These are phyloP conservation scores for Papilio xuthus DNA, from an alignment of 1,140 invertebrate species.

Conservation along the genomic window DNA sequence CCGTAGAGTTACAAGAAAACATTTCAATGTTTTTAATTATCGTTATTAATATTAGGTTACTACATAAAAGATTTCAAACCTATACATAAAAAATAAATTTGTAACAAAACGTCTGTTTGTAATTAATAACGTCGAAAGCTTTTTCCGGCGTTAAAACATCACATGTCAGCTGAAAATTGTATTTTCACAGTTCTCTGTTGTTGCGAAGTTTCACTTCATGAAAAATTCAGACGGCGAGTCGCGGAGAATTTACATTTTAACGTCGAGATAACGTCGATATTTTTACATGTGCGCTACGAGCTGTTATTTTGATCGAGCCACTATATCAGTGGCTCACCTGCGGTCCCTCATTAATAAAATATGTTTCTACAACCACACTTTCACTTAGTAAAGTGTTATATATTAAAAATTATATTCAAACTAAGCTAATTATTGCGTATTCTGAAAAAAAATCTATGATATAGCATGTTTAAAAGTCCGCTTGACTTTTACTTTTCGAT, in stretches of 20 bases:
- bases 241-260: slow-evolving; percentile 22
- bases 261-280: slow-evolving; percentile 26
- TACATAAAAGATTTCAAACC: too few relatives aligned
- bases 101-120: background rate
- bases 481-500: too few relatives aligned
- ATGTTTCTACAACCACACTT: background rate
- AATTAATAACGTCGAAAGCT: slow-evolving; percentile 1
- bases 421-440: too few relatives aligned
- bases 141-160: slow-evolving; percentile 18
- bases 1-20: too few relatives aligned
- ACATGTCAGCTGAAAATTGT: slow-evolving; percentile 10
- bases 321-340: slow-evolving; percentile 1
- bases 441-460: too few relatives aligned
- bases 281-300: background rate
- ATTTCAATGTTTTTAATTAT: too few relatives aligned
- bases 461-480: too few relatives aligned
- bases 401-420: too few relatives aligned
- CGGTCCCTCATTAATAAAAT: background rate
- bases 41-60: too few relatives aligned
- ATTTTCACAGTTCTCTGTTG: slow-evolving; percentile 2
- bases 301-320: slow-evolving; percentile 3
- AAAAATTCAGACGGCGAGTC: background rate
- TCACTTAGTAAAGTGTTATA: background rate
- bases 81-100: background rate
- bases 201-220: slow-evolving; percentile 9